These are phyloP conservation scores for Heteromurus nitidus DNA, from an alignment of 2,888 invertebrate species.

Conservation along the genomic window DNA sequence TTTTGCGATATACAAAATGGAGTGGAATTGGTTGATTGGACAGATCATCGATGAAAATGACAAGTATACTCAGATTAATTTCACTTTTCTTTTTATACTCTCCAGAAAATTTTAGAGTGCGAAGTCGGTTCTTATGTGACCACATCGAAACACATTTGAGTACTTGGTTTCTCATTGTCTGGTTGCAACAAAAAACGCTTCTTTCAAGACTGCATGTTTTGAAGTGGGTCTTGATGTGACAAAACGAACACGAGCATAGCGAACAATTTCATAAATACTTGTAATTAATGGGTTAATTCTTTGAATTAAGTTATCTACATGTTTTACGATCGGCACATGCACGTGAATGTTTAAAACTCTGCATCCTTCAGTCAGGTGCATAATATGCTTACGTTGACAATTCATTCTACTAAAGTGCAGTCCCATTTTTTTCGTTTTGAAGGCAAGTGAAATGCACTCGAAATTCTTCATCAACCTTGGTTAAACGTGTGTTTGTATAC, in stretches of 20 bases:
- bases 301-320: not conserved
- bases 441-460: not conserved
- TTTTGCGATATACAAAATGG: too few relatives aligned
- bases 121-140: not conserved
- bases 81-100: too few relatives aligned
- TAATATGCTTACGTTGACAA: not conserved
- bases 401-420: too few relatives aligned
- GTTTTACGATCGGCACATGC: conserved; percentile 1
- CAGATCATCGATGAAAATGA: too few relatives aligned
- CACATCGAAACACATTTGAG: not conserved
- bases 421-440: not conserved
- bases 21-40: too few relatives aligned
- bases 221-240: too few relatives aligned
- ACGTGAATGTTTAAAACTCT: not conserved
- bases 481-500: not conserved
- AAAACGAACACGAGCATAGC: not conserved
- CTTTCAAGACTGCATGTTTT: not conserved
- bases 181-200: not conserved
- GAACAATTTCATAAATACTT: not conserved
- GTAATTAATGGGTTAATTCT: conserved; percentile 4
- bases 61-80: too few relatives aligned
- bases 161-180: not conserved
- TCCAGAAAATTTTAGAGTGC: not conserved
- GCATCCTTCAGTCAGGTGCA: not conserved
- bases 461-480: not conserved